Conservation (phyloP, 2,797 vertebrate species). For the Aythya fuligula region DNA sequence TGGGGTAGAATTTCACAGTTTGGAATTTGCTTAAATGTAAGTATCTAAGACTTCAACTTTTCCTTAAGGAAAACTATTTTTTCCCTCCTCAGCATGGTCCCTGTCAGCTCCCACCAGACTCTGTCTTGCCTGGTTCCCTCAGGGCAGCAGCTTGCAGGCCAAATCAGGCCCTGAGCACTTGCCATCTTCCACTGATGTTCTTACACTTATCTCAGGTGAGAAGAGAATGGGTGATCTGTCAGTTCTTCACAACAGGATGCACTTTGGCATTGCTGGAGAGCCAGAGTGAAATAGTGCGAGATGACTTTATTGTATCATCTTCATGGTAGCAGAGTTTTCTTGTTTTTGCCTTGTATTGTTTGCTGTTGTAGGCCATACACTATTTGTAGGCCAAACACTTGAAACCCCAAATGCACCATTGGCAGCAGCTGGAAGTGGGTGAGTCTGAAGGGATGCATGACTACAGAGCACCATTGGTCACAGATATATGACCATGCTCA, state of each 20-base stretch:
- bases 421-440: background rate
- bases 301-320: background rate
- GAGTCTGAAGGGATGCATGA: accelerated
- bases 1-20: background rate
- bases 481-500: background rate
- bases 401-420: accelerated
- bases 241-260: background rate
- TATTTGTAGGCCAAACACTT: background rate
- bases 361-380: background rate
- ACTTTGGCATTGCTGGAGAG: background rate
- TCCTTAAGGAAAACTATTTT: background rate
- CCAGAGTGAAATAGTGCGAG: background rate
- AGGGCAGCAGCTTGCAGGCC: background rate
- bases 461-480: accelerated
- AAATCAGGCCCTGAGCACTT: background rate
- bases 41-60: background rate
- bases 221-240: background rate
- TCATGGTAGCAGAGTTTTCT: background rate
- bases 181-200: background rate
- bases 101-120: background rate
- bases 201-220: background rate
- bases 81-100: background rate
- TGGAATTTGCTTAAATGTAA: background rate
- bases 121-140: accelerated
- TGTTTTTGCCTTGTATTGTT: background rate